These are phyloP conservation scores for Alouatta caraya DNA, from an alignment of 2,797 vertebrate species.

Conservation along the genomic window DNA sequence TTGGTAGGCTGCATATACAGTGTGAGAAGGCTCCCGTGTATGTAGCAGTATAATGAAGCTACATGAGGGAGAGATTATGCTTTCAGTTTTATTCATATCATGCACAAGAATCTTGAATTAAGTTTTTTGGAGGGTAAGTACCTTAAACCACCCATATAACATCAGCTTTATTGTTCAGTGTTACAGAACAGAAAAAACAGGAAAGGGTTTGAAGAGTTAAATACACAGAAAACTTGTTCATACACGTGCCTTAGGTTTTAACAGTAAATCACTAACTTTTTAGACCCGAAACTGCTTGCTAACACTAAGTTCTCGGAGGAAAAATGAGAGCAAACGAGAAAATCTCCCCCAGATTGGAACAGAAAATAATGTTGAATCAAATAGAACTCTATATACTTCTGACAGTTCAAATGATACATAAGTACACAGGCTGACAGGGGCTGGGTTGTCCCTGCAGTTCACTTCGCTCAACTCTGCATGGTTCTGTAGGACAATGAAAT, in stretches of 20 bases:
- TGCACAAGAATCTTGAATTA: constrained; percentile 78
- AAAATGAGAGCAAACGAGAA: constrained; percentile 58
- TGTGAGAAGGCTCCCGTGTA: constrained; percentile 56
- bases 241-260: constrained; percentile 70
- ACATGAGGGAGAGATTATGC: constrained; percentile 65
- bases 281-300: constrained; percentile 71
- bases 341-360: constrained; percentile 75
- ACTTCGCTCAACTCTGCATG: constrained; percentile 88
- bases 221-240: constrained; percentile 77
- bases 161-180: constrained; percentile 74
- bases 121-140: constrained; percentile 70
- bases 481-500: constrained; percentile 90
- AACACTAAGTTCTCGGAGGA: constrained; percentile 75
- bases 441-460: constrained; percentile 87
- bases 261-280: constrained; percentile 81
- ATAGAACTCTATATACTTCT: constrained; percentile 86
- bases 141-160: constrained; percentile 78
- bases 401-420: constrained; percentile 90
- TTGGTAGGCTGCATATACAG: neutral
- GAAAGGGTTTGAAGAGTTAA: constrained; percentile 72
- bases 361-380: constrained; percentile 85
- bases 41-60: constrained; percentile 72
- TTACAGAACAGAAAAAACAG: constrained; percentile 73
- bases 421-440: constrained; percentile 88
- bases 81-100: constrained; percentile 80